phyloP scores from a whole-genome alignment of 2,797 vertebrate species.

The Chanos chanos region DNA sequence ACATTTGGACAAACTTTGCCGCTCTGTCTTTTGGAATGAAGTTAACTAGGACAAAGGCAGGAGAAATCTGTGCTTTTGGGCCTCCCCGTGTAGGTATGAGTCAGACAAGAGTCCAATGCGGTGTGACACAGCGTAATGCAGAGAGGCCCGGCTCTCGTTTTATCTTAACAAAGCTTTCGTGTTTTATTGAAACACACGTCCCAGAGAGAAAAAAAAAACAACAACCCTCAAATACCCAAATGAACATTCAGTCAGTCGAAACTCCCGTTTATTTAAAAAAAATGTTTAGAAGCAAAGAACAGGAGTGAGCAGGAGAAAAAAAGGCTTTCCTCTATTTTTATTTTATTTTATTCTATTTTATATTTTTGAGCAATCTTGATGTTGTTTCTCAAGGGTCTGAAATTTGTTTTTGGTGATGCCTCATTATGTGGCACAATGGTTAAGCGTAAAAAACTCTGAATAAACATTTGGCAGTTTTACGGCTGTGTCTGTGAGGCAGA shows the following conservation, averaged over 20 bases:
- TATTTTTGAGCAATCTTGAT: conserved; percentile 7
- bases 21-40: conserved; percentile 52
- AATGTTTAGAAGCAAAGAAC: conserved; percentile 13
- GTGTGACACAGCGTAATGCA: conserved; percentile 68
- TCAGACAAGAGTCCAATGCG: conserved; percentile 62
- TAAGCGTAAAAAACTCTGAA: conserved; percentile 55
- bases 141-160: conserved; percentile 56
- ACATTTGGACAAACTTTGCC: conserved; percentile 49
- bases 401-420: conserved; percentile 24
- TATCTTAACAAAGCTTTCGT: too few relatives aligned
- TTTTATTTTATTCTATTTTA: not conserved
- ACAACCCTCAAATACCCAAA: too few relatives aligned
- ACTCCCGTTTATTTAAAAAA: too few relatives aligned
- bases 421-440: conserved; percentile 45
- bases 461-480: conserved; percentile 54
- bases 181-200: too few relatives aligned
- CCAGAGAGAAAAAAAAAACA: too few relatives aligned
- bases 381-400: conserved; percentile 8
- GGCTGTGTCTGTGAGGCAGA: conserved; percentile 50
- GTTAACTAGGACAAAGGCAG: conserved; percentile 61
- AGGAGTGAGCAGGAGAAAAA: not conserved
- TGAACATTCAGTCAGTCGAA: too few relatives aligned
- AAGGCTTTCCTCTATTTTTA: too few relatives aligned
- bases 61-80: conserved; percentile 34
- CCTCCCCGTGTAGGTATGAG: conserved; percentile 44